A percentile compares a stretch with the other conserved stretches of the same genome.
Conservation (phyloP, 2,797 vertebrate genomes). For the Carapus acus region DNA sequence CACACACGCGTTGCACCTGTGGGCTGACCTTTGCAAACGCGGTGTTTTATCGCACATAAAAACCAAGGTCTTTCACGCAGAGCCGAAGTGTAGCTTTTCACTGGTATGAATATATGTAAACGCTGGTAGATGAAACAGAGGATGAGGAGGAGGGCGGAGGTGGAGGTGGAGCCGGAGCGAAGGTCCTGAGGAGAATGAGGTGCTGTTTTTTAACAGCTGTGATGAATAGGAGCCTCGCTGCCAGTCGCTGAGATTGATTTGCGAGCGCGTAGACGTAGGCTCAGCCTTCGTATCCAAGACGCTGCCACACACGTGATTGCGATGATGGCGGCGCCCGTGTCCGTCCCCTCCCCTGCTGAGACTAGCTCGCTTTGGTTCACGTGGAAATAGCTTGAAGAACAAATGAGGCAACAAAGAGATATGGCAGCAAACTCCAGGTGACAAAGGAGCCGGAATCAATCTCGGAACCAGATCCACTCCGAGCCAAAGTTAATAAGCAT, state of each 20-base stretch:
- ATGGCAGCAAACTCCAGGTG: constrained; percentile 24
- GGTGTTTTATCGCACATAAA: constrained; percentile 7
- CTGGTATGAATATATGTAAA: constrained; percentile 20
- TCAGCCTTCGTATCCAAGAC: constrained; percentile 73
- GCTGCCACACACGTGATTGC: constrained; percentile 74
- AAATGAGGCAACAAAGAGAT: constrained; percentile 47
- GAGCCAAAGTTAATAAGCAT: constrained; percentile 23
- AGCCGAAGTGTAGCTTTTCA: constrained; percentile 13
- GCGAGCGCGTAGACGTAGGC: constrained; percentile 66
- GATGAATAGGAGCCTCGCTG: constrained; percentile 45
- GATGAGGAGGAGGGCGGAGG: constrained; percentile 36
- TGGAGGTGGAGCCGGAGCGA: constrained; percentile 32
- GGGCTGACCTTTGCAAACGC: background rate
- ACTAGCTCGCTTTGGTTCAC: constrained; percentile 66
- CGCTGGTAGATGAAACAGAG: constrained; percentile 26
- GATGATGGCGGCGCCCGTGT: constrained; percentile 69
- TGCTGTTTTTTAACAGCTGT: constrained; percentile 53
- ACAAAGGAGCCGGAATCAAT: constrained; percentile 27
- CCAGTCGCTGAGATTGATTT: constrained; percentile 77
- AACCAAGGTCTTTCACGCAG: constrained; percentile 5
- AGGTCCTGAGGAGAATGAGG: constrained; percentile 48
- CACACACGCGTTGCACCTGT: background rate
- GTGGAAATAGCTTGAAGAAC: constrained; percentile 61
- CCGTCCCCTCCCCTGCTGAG: constrained; percentile 70
- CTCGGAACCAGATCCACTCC: constrained; percentile 32